Evolutionary conservation across 2,797 vertebrate genomes (phyloP), one percentile per base, ranked within the genome.

Genomic region (Notoglanidium macrostoma): DNA sequence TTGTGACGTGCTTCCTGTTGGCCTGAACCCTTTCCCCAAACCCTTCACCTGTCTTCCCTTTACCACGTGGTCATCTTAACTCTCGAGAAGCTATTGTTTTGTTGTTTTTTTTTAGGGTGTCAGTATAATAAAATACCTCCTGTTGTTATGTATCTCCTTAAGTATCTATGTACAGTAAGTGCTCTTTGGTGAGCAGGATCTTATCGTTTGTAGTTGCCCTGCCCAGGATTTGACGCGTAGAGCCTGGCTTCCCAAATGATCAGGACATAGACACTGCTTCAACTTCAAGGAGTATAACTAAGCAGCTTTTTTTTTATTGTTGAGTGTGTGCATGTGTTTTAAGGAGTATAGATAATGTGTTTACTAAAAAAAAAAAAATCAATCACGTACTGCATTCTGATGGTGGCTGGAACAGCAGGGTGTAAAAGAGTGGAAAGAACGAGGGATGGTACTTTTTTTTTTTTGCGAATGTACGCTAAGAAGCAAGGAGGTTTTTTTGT

Each of bases 81-180:
- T 89, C 90, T 92, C 93, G 35, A 51, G 46, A 93, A 94, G 93
- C 93, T 95, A 94, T 94, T 92, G 92, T 93, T 95, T 93, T 94
- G 93, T 93, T 95, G 92, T 93, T 94, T 91, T n/a, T 92, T 93
- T 93, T 94, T 94, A 93, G 85, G 83, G 83, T 88, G 84, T 88
- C 76, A 88, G 87, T 91, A 88, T 95, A 92, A 94, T 94, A 90
- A 90, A 95, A 94, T 96, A 96, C 95, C 95, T 96, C 95, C 59
- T 85, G 86, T 93, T 85, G 86, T 93, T 91, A 65, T 93, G 88
- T 94, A 93, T 91, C 92, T 91, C 94, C 84, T 92, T 89, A 91
- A 88, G 93, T 93, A 94, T 90, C 85, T 92, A 5, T 10, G 49
- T 49, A 49, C 49, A 49, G 49, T 10, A 77, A 29, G 77, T 40